phyloP scores from a whole-genome alignment of 2,113 vertebrate genomes.

The Prietella phreatophila region DNA sequence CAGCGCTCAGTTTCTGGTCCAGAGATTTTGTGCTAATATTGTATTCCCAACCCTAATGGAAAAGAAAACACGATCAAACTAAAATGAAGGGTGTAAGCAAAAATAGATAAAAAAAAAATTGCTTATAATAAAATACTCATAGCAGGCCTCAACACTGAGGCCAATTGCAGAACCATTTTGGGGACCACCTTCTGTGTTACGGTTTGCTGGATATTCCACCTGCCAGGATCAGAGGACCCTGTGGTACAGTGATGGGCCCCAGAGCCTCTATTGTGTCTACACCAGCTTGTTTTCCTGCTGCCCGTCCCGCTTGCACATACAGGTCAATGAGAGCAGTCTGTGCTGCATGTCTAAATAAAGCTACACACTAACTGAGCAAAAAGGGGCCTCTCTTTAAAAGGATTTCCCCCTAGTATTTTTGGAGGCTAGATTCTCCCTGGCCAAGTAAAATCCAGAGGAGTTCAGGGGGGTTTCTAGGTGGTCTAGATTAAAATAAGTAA shows the following conservation, averaged over 20 bases:
- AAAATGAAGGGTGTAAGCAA: not conserved
- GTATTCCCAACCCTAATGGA: not conserved
- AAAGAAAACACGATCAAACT: not conserved
- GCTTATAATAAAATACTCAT: not conserved
- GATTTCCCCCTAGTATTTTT: conserved; percentile 26
- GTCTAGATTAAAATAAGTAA: not conserved
- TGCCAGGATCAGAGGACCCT: conserved; percentile 24
- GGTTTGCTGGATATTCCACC: conserved; percentile 40
- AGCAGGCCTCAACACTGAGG: not conserved
- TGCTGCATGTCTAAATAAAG: conserved; percentile 39
- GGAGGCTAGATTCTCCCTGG: not conserved
- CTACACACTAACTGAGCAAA: conserved; percentile 32
- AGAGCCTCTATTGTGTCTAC: conserved; percentile 45
- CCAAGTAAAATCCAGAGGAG: conserved; percentile 16
- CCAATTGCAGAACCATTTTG: not conserved
- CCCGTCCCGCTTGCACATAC: conserved; percentile 28
- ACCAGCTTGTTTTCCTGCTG: conserved; percentile 43
- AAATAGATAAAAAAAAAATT: too few relatives aligned
- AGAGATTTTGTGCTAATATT: not conserved
- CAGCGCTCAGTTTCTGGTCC: not conserved
- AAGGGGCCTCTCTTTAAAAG: conserved; percentile 29
- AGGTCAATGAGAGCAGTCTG: conserved; percentile 42
- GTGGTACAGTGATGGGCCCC: conserved; percentile 38
- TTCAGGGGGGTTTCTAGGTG: not conserved
- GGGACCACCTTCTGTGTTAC: conserved; percentile 2